A percentile compares a stretch with the other conserved stretches of the same genome.
Evolutionary conservation across 1,140 invertebrate species (phyloP).

Genomic region (Homarus americanus): DNA sequence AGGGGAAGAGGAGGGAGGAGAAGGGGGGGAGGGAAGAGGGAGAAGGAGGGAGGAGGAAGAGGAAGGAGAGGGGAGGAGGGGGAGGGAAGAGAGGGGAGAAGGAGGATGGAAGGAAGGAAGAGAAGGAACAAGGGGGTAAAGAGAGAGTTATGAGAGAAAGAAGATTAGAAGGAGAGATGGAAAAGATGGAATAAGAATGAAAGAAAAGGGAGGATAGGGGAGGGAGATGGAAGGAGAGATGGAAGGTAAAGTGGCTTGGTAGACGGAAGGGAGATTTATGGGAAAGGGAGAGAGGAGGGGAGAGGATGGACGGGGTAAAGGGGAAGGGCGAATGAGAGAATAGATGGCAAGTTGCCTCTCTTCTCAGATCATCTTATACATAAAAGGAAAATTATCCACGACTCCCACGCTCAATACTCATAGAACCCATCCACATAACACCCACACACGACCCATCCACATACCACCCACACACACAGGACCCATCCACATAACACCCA

Average conservation of each 20-base stretch:
- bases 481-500: too few relatives aligned
- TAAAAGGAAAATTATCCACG: too few relatives aligned
- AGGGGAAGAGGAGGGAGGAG: not conserved
- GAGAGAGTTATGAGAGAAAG: not conserved
- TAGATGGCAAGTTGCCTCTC: too few relatives aligned
- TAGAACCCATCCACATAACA: too few relatives aligned
- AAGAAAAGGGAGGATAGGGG: too few relatives aligned
- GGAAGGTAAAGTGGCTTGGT: not conserved
- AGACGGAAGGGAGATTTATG: not conserved
- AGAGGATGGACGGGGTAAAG: not conserved
- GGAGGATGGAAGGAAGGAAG: not conserved
- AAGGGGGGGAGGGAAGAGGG: not conserved
- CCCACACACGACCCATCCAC: too few relatives aligned
- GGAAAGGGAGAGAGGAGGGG: not conserved
- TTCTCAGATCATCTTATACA: too few relatives aligned
- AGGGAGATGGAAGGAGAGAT: not conserved
- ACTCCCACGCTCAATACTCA: too few relatives aligned
- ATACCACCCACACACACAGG: too few relatives aligned
- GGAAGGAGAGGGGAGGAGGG: not conserved
- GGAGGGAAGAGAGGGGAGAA: not conserved
- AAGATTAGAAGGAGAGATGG: not conserved
- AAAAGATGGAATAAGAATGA: too few relatives aligned
- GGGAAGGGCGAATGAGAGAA: too few relatives aligned
- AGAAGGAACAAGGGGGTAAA: not conserved
- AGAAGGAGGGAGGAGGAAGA: not conserved